phyloP scores from a whole-genome alignment of 2,113 vertebrate species.

The Crotalus helleri region DNA sequence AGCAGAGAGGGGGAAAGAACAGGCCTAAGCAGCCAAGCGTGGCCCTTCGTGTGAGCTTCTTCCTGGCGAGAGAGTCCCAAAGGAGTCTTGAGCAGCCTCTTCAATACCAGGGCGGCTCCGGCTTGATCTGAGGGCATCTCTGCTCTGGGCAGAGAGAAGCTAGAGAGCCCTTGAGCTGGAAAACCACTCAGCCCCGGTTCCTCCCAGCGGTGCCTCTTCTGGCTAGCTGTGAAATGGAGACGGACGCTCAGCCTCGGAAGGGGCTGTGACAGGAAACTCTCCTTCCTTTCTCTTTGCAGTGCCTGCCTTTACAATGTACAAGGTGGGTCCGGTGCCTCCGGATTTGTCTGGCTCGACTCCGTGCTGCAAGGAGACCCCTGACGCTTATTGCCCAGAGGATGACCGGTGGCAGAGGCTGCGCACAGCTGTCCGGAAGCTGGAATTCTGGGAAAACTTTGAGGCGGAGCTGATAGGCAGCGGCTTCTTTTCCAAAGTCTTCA shows the following conservation, averaged over 20 bases:
- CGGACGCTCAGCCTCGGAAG: background rate
- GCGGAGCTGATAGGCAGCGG: slow-evolving; percentile 80
- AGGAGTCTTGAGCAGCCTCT: background rate
- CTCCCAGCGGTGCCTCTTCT: background rate
- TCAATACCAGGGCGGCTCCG: background rate
- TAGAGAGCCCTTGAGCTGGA: background rate
- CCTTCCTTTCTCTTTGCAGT: background rate
- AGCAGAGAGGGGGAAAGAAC: too few relatives aligned
- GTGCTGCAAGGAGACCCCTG: slow-evolving; percentile 69
- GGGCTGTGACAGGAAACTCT: background rate
- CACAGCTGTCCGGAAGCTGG: slow-evolving; percentile 81
- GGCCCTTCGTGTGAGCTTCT: background rate
- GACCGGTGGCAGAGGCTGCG: slow-evolving; percentile 86
- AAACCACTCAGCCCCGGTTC: background rate
- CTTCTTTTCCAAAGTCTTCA: slow-evolving; percentile 88
- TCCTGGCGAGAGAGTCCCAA: background rate
- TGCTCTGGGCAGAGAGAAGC: background rate
- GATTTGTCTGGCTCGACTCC: slow-evolving; percentile 28
- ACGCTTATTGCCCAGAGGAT: slow-evolving; percentile 74
- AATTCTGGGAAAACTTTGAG: slow-evolving; percentile 86
- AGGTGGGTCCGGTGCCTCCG: slow-evolving; percentile 35
- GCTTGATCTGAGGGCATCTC: background rate
- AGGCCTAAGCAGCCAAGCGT: background rate
- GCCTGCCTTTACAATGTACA: slow-evolving; percentile 42
- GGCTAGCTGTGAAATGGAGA: background rate